phyloP scores from a whole-genome alignment of 2,797 vertebrate genomes.

The Vespertilio murinus region DNA sequence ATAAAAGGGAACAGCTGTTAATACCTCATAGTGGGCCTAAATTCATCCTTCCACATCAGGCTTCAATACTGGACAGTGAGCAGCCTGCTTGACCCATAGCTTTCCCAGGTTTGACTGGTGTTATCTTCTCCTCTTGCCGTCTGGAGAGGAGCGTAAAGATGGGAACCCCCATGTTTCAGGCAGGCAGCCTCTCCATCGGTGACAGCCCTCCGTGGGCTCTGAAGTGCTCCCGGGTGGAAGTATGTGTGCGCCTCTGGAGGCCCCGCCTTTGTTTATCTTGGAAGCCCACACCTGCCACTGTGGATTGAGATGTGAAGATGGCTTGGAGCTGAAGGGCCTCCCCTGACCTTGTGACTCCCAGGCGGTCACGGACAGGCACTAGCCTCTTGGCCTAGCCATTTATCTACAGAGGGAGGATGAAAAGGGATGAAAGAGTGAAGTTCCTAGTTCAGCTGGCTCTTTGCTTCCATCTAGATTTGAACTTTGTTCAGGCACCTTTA shows the following conservation, averaged over 20 bases:
- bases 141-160: neutral
- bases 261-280: neutral
- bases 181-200: neutral
- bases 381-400: conserved; percentile 42
- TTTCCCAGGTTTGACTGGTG: neutral
- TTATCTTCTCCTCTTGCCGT: neutral
- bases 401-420: neutral
- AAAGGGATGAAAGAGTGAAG: neutral
- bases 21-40: neutral
- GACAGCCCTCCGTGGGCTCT: neutral
- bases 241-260: neutral
- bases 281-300: conserved; percentile 8
- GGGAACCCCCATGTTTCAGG: neutral
- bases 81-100: neutral
- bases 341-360: neutral
- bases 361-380: neutral
- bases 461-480: conserved; percentile 57
- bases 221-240: neutral
- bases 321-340: neutral
- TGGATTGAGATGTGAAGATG: neutral
- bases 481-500: conserved; percentile 48
- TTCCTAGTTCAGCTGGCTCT: conserved; percentile 24
- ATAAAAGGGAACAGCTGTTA: neutral
- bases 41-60: neutral
- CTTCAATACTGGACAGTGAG: neutral